phyloP scores from a whole-genome alignment of 1,140 invertebrate species.

The Heliconius eleuchia region DNA sequence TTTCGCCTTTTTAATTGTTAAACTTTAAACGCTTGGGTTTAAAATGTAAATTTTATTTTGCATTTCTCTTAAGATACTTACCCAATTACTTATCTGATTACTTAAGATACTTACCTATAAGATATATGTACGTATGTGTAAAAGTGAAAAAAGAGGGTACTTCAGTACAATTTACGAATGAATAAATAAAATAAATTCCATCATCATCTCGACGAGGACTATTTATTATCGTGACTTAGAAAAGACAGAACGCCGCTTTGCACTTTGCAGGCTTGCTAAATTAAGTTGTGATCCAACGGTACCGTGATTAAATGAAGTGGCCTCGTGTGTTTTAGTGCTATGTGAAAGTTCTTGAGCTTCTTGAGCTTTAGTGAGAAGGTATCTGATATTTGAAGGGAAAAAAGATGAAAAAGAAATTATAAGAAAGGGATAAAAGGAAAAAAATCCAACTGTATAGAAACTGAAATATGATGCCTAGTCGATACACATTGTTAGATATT shows the following conservation, averaged over 20 bases:
- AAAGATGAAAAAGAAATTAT: neutral
- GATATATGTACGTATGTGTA: neutral
- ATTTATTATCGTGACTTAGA: conserved; percentile 51
- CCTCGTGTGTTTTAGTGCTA: conserved; percentile 30
- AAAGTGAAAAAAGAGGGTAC: neutral
- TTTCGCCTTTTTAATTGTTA: no score
- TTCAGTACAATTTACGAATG: conserved; percentile 23
- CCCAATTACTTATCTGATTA: no score
- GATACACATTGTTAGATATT: no score
- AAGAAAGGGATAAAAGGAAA: no score
- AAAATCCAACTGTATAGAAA: no score
- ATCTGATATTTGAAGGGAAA: neutral
- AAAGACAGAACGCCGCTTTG: conserved; percentile 45
- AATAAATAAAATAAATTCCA: conserved; percentile 37
- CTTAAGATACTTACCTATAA: neutral
- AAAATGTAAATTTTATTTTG: no score
- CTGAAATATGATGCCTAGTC: no score
- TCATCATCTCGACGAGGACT: conserved; percentile 29
- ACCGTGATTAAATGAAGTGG: conserved; percentile 39
- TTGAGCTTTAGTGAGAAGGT: neutral
- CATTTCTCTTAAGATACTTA: no score
- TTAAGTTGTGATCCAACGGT: conserved; percentile 38
- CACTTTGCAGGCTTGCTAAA: conserved; percentile 45
- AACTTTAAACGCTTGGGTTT: no score
- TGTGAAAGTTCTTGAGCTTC: conserved; percentile 12